phyloP scores from a whole-genome alignment of 2,888 invertebrate species.

The Hipparchia semele region DNA sequence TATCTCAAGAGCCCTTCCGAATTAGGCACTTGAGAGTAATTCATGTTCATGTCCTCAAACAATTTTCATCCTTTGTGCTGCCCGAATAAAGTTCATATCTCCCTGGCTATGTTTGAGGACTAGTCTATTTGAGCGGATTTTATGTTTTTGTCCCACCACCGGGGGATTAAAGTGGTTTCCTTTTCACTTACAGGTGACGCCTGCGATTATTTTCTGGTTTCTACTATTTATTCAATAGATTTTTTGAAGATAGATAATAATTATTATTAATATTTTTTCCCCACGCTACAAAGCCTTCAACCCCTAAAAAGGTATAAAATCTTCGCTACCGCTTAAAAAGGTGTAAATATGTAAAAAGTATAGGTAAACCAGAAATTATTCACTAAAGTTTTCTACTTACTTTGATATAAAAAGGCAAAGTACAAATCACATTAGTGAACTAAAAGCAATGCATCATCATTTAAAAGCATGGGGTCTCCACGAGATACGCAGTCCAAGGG shows the following conservation, averaged over 20 bases:
- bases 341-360: too few relatives aligned
- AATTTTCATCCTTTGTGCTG: constrained; percentile 17
- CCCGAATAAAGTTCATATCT: constrained; percentile 1
- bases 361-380: neutral
- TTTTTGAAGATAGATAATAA: too few relatives aligned
- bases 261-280: too few relatives aligned
- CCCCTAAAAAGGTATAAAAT: too few relatives aligned
- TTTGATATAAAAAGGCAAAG: constrained; percentile 1
- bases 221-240: too few relatives aligned
- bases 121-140: constrained; percentile 35
- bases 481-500: constrained; percentile 43
- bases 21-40: constrained; percentile 39
- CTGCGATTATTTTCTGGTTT: constrained; percentile 10
- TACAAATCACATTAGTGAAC: constrained; percentile 33
- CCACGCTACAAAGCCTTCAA: too few relatives aligned
- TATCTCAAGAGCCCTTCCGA: constrained; percentile 53
- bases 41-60: neutral
- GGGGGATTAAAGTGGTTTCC: constrained; percentile 35
- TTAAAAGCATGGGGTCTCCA: constrained; percentile 51
- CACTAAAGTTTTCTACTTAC: neutral
- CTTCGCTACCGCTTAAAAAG: too few relatives aligned
- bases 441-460: constrained; percentile 59
- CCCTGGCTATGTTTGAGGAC: neutral
- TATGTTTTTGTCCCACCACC: constrained; percentile 35
- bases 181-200: constrained; percentile 31